These are phyloP conservation scores for Otus scops DNA, from an alignment of 2,797 vertebrate species.

Conservation along the genomic window DNA sequence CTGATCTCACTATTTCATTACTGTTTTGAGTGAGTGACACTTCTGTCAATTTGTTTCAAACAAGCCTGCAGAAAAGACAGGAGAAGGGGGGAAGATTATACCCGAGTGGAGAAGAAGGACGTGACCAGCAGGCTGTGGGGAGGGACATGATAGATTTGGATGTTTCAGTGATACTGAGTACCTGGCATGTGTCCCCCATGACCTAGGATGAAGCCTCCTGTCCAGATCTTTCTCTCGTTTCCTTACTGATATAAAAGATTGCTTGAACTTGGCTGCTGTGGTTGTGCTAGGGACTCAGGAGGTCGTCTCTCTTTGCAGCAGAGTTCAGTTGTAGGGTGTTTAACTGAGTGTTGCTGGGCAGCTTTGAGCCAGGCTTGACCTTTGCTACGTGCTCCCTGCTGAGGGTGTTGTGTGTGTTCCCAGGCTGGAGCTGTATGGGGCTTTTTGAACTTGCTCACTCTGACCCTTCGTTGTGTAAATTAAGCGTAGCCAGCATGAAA, in stretches of 20 bases:
- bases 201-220: background rate
- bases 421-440: background rate
- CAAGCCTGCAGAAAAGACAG: background rate
- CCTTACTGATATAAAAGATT: background rate
- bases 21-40: background rate
- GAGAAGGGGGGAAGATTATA: background rate
- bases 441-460: background rate
- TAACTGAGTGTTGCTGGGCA: background rate
- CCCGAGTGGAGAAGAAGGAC: background rate
- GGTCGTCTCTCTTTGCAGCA: background rate
- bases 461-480: background rate
- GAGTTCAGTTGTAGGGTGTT: background rate
- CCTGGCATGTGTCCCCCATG: fast-evolving
- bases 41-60: background rate
- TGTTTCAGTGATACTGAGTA: background rate
- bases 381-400: fast-evolving
- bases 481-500: background rate
- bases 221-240: background rate
- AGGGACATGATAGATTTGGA: background rate
- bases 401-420: background rate
- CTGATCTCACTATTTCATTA: background rate
- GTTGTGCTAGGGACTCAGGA: fast-evolving
- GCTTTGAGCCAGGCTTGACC: background rate
- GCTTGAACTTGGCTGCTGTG: background rate
- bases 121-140: background rate